These are phyloP conservation scores for Chiloscyllium plagiosum DNA, from an alignment of 2,113 vertebrate species.

Conservation along the genomic window DNA sequence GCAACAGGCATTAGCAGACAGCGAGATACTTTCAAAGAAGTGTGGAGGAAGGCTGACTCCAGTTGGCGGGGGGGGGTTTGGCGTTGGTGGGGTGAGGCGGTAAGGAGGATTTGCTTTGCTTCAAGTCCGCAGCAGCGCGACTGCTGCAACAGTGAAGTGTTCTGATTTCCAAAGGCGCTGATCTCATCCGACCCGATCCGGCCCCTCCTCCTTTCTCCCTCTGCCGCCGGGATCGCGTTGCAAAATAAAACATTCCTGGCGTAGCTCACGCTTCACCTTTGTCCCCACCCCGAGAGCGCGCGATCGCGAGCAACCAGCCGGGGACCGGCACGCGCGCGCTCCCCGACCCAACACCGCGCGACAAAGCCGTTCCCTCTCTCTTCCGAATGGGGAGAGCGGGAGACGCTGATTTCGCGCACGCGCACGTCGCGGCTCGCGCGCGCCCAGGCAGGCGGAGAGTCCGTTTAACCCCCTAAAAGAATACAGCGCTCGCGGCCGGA, in stretches of 20 bases:
- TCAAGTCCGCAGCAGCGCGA: neutral
- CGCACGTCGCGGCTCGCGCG: no score
- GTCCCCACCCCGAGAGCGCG: neutral
- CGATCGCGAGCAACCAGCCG: no score
- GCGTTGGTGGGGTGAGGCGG: no score
- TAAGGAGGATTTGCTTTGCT: neutral
- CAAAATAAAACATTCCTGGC: conserved; percentile 21
- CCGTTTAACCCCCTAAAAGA: no score
- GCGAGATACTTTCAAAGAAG: neutral
- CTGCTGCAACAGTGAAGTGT: neutral
- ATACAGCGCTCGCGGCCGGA: no score
- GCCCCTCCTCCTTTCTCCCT: neutral
- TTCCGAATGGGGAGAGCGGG: no score
- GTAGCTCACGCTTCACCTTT: neutral
- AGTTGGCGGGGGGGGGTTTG: no score
- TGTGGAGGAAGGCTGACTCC: neutral
- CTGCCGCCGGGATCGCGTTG: neutral
- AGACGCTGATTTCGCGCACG: neutral
- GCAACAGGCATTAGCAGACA: neutral
- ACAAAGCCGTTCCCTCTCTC: no score
- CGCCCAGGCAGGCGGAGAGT: no score
- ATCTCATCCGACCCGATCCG: no score
- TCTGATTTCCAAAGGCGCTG: neutral
- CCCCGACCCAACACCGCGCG: no score
- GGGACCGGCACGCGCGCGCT: no score